Percentiles rank a stretch among this genome's conserved stretches.
Conservation (phyloP, 1,140 invertebrate species). For the Drosophila navojoa region DNA sequence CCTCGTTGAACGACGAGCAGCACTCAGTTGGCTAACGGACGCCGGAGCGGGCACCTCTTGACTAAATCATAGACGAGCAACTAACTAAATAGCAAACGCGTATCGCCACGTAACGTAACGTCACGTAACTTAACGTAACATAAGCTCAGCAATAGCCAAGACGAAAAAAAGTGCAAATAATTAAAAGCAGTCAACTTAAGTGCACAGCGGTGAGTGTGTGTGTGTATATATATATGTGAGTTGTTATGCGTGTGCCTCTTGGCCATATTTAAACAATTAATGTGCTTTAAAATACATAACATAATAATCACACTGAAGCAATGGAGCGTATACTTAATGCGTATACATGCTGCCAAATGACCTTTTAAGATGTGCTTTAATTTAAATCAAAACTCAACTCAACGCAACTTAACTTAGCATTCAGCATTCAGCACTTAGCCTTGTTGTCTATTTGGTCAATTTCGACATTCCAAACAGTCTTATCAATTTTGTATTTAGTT, state of each 20-base stretch:
- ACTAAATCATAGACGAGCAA: conserved; percentile 12
- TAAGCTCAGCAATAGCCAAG: not conserved
- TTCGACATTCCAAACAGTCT: conserved; percentile 5
- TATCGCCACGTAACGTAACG: conserved; percentile 41
- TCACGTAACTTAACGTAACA: conserved; percentile 40
- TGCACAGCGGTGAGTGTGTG: conserved; percentile 66
- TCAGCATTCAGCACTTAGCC: conserved; percentile 4
- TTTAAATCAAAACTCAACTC: not conserved
- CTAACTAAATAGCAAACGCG: conserved; percentile 4
- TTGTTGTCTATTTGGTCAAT: conserved; percentile 10
- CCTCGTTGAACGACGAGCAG: conserved; percentile 42
- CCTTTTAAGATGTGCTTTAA: conserved; percentile 25
- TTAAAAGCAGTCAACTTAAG: conserved; percentile 71
- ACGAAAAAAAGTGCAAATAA: conserved; percentile 67
- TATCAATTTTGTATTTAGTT: conserved; percentile 17
- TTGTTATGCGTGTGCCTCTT: conserved; percentile 40
- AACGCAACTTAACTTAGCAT: not conserved
- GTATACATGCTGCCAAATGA: conserved; percentile 7
- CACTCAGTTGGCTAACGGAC: conserved; percentile 65
- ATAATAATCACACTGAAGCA: conserved; percentile 15
- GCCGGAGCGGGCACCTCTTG: conserved; percentile 48
- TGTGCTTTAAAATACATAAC: conserved; percentile 44
- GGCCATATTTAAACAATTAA: conserved; percentile 50
- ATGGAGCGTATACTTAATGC: conserved; percentile 41
- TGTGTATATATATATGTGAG: conserved; percentile 18